Evolutionary conservation across 2,797 vertebrate species (phyloP).

Genomic region (Chelon auratus): DNA sequence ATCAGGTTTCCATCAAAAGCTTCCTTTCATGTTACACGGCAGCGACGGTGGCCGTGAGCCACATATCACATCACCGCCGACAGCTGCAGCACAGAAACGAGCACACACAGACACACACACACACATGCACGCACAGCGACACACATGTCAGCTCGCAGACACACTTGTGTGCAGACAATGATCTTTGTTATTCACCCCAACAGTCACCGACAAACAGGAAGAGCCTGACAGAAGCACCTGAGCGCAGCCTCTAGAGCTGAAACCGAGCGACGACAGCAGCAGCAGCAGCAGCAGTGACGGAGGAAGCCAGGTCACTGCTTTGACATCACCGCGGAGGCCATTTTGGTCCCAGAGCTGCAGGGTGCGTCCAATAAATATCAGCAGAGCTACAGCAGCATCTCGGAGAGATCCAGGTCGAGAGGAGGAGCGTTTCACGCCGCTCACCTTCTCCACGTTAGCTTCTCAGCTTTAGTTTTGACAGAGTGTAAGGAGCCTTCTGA

Average conservation of each 20-base stretch:
- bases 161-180: constrained; percentile 21
- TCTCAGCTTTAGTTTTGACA: not conserved
- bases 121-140: constrained; percentile 4
- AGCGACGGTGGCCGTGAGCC: constrained; percentile 50
- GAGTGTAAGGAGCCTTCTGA: too few species aligned
- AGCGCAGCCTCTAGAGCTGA: constrained; percentile 5
- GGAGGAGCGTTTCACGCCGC: not conserved
- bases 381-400: not conserved
- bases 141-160: constrained; percentile 19
- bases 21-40: constrained; percentile 61
- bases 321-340: constrained; percentile 55
- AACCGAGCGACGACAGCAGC: not conserved
- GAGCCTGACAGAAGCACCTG: constrained; percentile 31
- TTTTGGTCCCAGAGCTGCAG: constrained; percentile 60
- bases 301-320: constrained; percentile 40
- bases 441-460: not conserved
- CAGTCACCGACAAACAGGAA: constrained; percentile 37
- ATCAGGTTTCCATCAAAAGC: constrained; percentile 62
- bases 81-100: constrained; percentile 59
- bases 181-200: constrained; percentile 37
- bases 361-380: not conserved
- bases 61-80: constrained; percentile 58
- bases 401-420: not conserved
- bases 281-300: not conserved
- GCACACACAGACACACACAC: not conserved